Base-by-base conservation (phyloP, 2,888 invertebrate species). In the Pedicia rivosa region DNA sequence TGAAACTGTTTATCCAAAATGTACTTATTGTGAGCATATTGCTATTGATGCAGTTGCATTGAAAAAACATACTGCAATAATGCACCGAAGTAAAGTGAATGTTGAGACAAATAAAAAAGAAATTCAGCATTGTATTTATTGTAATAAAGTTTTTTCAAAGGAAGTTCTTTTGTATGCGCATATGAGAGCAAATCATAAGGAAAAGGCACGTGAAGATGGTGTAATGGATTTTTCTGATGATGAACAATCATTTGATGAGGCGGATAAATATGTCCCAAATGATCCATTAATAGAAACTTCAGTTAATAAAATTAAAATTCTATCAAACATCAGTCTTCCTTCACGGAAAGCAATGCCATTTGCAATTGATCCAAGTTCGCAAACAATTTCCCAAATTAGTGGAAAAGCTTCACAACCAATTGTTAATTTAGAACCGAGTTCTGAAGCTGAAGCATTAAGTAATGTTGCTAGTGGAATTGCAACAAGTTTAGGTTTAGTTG, bases 1-100 rank as follows among this genome's bases (percentile, higher is more conserved):
- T 33, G 67, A 70, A 35, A 75, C 75, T 53, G 65, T 66, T 38
- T 87, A 86, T 52, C 84, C 86, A 1, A 80, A 79, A 54, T 88
- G 88, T 55, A 70, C 73, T 40, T 61, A 70, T 35, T 88, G 88
- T 52, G 69, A 68, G 22, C 81, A 78, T 53, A 67, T 84, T 31
- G 86, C 81, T 13, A 55, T 83, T n/a, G 78, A 75, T 41, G 73
- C 78, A 49, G 67, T 66, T 3, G 64, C 76, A n/a, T 62, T 87
- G 28, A 64, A 70, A 1, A 72, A 74, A 50, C 87, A 88, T 54
- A 73, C 77, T 51, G 59, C 70, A 39, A 61, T 43, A 24, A 24
- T 10, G 8, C 24, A 7, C 50, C 55, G 1, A 53, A 57, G n/a
- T n/a, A n/a, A n/a, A n/a, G n/a, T n/a, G n/a, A n/a, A n/a, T n/a